phyloP scores from a whole-genome alignment of 2,113 vertebrate genomes.

The Rhagologus leucostigma region DNA sequence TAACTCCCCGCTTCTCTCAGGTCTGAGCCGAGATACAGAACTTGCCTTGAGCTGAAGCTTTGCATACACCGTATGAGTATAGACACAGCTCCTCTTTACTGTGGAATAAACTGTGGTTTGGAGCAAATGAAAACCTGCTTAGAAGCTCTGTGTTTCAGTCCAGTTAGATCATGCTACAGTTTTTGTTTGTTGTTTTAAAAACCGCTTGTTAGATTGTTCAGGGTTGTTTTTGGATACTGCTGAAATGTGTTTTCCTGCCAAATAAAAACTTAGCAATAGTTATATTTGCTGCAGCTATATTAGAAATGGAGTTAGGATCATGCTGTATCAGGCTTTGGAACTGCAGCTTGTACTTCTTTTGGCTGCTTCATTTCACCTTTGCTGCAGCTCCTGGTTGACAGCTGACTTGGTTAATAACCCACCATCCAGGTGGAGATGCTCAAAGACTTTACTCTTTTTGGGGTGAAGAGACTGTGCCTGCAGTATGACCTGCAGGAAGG shows the following conservation, averaged over 20 bases:
- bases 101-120: neutral
- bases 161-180: neutral
- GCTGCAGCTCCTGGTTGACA: neutral
- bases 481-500: neutral
- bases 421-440: neutral
- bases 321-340: neutral
- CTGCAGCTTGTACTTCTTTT: neutral
- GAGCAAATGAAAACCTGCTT: neutral
- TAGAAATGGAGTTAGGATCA: neutral
- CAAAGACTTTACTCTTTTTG: neutral
- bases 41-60: conserved; percentile 26
- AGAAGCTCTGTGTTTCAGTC: neutral
- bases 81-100: neutral
- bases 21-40: neutral
- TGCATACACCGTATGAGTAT: neutral
- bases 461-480: neutral
- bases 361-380: neutral
- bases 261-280: conserved; percentile 22
- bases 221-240: neutral
- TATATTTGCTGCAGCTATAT: neutral
- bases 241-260: conserved; percentile 7
- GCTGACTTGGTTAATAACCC: neutral
- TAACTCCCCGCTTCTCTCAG: conserved; percentile 29
- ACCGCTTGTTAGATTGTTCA: neutral
- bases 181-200: neutral